Evolutionary conservation across 2,888 invertebrate species (phyloP), one percentile per base, ranked within the genome.

Genomic region (Hypolimnas misippus): DNA sequence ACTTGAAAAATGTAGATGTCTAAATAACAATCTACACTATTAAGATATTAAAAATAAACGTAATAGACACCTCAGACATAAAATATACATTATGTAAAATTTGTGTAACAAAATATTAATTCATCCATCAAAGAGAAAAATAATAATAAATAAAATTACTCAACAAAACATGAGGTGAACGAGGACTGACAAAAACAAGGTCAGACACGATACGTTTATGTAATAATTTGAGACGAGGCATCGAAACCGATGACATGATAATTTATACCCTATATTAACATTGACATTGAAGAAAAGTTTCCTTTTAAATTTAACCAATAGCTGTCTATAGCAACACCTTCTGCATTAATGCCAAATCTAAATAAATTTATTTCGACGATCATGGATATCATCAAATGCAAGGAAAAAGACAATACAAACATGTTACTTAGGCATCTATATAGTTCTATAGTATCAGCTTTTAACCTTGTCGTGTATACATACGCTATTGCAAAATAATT

Each of bases 181-280:
- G 64, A 70, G 71, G 70, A 76, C 73, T 68, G 66, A 73, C 68
- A 56, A 66, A 67, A 70, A 76, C 77, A 80, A 85, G 84, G 83
- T 76, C 77, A 73, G 69, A 65, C 61, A 59, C 71, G 64, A 61
- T 70, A 75, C 70, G 76, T 76, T 85, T 79, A 84, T 78, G 76
- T 86, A 83, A 84, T 75, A 79, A 70, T 78, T 78, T 73, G 70
- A 73, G 73, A 72, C 70, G 66, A 72, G 67, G 61, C 69, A 62
- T 63, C 62, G 63, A 66, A 65, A 59, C 54, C 52, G 52, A 69
- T 61, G 65, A 66, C 65, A 65, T 67, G 59, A 70, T 68, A 72
- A 71, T 64, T 73, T 70, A 67, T 65, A 69, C 62, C 59, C 66
- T 70, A 70, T 67, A 74, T 70, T 74, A 74, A 68, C 78, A 76